Evolutionary conservation across 2,113 vertebrate species (phyloP).

Genomic region (Laticauda laticaudata): DNA sequence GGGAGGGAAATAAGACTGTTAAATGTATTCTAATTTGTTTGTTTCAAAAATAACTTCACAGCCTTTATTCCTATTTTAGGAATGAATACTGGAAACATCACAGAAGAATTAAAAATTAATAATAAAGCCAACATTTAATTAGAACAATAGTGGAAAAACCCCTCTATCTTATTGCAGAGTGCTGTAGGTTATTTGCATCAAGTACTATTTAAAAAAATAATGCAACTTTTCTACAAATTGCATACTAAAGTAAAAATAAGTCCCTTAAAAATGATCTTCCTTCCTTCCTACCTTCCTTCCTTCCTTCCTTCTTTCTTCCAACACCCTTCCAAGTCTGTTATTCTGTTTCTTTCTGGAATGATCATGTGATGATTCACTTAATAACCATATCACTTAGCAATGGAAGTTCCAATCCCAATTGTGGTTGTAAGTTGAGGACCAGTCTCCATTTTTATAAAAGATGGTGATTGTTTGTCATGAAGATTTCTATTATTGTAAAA

Average conservation of each 20-base stretch:
- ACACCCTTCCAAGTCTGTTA: no score
- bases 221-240: not conserved
- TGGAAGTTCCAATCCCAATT: not conserved
- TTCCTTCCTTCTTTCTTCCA: no score
- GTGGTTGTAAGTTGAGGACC: not conserved
- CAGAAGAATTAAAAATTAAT: conserved; percentile 35
- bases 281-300: not conserved
- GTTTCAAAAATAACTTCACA: conserved; percentile 32
- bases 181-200: not conserved
- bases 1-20: conserved; percentile 29
- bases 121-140: conserved; percentile 27
- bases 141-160: conserved; percentile 1
- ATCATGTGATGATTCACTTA: no score
- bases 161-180: not conserved
- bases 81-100: conserved; percentile 45
- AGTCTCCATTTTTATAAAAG: not conserved
- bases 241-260: conserved; percentile 16
- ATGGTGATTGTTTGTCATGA: not conserved
- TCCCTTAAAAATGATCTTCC: not conserved
- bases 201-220: not conserved
- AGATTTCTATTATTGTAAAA: not conserved
- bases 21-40: conserved; percentile 51
- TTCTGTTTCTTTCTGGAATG: no score
- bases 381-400: no score
- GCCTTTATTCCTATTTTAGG: conserved; percentile 33